Conservation (phyloP, 2,113 vertebrate species). For the Okapia johnstoni region DNA sequence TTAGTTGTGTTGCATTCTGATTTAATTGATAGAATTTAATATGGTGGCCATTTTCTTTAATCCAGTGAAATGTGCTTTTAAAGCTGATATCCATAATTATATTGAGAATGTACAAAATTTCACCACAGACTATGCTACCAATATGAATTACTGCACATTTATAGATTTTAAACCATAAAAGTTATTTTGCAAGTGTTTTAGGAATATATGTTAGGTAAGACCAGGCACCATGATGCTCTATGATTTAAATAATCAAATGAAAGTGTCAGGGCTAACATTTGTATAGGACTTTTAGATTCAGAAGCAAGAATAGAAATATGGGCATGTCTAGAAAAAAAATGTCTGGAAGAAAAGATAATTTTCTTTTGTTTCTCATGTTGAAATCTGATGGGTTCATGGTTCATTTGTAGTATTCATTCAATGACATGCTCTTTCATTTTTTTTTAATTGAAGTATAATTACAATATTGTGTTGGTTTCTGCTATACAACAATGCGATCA, state of each 20-base stretch:
- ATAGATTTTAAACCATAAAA: neutral
- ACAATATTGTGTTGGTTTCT: neutral
- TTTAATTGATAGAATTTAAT: neutral
- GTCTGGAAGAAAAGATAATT: neutral
- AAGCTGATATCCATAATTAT: neutral
- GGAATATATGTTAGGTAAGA: neutral
- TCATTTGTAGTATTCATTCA: neutral
- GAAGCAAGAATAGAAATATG: neutral
- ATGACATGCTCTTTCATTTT: neutral
- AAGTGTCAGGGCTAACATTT: neutral
- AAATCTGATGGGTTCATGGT: neutral
- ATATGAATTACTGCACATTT: neutral
- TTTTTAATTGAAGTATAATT: neutral
- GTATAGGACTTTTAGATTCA: neutral
- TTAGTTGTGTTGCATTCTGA: neutral
- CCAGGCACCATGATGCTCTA: neutral
- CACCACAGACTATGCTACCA: neutral
- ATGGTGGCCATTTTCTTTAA: neutral
- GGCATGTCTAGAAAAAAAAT: neutral
- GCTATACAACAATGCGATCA: neutral
- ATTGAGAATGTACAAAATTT: neutral
- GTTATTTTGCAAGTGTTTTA: neutral
- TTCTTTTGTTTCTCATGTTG: neutral
- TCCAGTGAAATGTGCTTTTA: neutral
- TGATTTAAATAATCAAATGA: neutral